Percentiles rank a stretch among this genome's conserved stretches.
Evolutionary conservation across 2,888 invertebrate genomes (phyloP).

Genomic region (Eucriotettix oculatus): DNA sequence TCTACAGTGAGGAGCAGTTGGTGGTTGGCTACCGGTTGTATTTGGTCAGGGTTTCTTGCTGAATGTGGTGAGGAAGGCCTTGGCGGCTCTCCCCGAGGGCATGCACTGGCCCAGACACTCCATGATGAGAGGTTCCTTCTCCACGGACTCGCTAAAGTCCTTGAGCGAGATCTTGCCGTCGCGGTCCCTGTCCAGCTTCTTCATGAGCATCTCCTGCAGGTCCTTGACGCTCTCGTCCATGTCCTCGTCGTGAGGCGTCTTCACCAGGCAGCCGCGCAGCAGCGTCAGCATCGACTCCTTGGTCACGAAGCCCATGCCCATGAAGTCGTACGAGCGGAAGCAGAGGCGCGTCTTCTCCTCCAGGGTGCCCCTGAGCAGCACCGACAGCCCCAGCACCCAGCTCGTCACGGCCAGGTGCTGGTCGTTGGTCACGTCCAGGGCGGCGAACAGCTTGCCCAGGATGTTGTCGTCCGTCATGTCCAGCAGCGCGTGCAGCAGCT

Average conservation of each 20-base stretch:
- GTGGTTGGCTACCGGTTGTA: no score
- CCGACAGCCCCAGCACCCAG: not conserved
- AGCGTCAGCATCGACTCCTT: not conserved
- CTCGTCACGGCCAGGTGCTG: not conserved
- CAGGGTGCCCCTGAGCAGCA: not conserved
- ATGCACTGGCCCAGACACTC: constrained; percentile 59
- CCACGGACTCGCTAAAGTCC: constrained; percentile 46
- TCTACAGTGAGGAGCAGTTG: no score
- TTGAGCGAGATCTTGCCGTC: constrained; percentile 54
- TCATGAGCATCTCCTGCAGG: constrained; percentile 51
- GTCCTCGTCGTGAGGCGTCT: not conserved
- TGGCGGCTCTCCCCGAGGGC: constrained; percentile 37
- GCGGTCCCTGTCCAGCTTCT: constrained; percentile 56
- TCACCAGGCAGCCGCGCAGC: not conserved
- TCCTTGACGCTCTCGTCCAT: constrained; percentile 33
- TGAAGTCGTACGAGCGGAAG: not conserved
- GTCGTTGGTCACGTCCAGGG: not conserved
- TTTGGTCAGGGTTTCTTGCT: constrained; percentile 10
- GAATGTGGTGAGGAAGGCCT: constrained; percentile 23
- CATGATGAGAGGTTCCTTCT: constrained; percentile 43
- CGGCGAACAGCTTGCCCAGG: not conserved
- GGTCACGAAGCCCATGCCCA: not conserved
- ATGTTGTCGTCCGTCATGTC: not conserved
- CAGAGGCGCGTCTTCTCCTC: not conserved
- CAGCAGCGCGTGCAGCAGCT: not conserved